These are phyloP conservation scores for Empis livida DNA, from an alignment of 2,888 invertebrate species.

Conservation along the genomic window DNA sequence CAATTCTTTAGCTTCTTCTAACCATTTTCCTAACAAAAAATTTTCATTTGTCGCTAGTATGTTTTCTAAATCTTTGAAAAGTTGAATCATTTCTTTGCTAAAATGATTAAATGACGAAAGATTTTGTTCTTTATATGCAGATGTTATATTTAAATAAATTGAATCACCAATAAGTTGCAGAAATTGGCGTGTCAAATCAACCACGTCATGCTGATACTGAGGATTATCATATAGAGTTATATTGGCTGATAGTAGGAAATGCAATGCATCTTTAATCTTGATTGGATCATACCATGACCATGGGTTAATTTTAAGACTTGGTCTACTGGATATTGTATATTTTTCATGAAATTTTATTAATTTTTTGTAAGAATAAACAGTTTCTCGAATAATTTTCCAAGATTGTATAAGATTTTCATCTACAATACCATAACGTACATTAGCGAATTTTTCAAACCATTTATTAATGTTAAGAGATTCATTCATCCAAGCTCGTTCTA, in stretches of 20 bases:
- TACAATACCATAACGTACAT: constrained; percentile 53
- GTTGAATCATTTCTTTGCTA: constrained; percentile 34
- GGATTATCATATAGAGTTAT: constrained; percentile 17
- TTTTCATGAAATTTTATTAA: constrained; percentile 54
- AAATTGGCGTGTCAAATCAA: constrained; percentile 75
- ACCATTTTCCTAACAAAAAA: constrained; percentile 61
- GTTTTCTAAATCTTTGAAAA: constrained; percentile 50
- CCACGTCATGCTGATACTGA: constrained; percentile 56
- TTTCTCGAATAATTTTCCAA: constrained; percentile 48
- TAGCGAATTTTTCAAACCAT: constrained; percentile 55
- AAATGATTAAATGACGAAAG: constrained; percentile 21
- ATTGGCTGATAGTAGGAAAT: constrained; percentile 29
- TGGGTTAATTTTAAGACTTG: constrained; percentile 48
- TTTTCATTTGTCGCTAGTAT: constrained; percentile 48
- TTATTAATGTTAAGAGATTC: constrained; percentile 43
- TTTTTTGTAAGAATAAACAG: constrained; percentile 61
- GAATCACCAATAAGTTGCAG: constrained; percentile 61
- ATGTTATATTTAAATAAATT: constrained; percentile 46
- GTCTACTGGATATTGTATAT: constrained; percentile 57
- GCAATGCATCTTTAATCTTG: constrained; percentile 45
- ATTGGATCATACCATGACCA: constrained; percentile 61
- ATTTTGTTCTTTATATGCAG: constrained; percentile 27
- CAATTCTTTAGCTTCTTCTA: constrained; percentile 46
- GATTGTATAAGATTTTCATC: constrained; percentile 44
- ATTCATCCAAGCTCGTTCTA: constrained; percentile 64